A percentile compares a stretch with the other conserved stretches of the same genome.
These are phyloP conservation scores for Lasioglossum morio DNA, from an alignment of 2,888 invertebrate genomes.

Conservation along the genomic window DNA sequence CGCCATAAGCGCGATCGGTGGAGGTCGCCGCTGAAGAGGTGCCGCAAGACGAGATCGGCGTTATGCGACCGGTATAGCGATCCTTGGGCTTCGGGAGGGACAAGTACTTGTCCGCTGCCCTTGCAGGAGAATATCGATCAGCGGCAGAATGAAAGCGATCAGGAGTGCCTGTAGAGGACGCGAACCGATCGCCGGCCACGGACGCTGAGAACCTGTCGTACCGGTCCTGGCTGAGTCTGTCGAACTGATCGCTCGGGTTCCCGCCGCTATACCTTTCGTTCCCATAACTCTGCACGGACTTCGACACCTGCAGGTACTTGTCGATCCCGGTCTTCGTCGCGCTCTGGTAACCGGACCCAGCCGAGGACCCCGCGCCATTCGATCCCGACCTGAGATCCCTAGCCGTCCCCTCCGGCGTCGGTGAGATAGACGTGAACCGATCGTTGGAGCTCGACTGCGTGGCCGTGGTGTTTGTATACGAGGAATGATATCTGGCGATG, in stretches of 20 bases:
- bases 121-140: conserved; percentile 81
- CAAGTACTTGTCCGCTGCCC: conserved; percentile 80
- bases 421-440: conserved; percentile 68
- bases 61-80: conserved; percentile 75
- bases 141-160: conserved; percentile 77
- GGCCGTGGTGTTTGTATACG: conserved; percentile 67
- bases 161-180: conserved; percentile 60
- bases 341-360: conserved; percentile 57
- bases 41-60: conserved; percentile 63
- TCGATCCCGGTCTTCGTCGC: conserved; percentile 72
- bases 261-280: conserved; percentile 70
- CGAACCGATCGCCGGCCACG: conserved; percentile 67
- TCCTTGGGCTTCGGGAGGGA: conserved; percentile 83
- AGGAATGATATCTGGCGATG: conserved; percentile 64
- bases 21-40: conserved; percentile 57
- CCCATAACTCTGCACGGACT: conserved; percentile 78
- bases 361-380: not conserved
- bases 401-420: conserved; percentile 62
- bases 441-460: conserved; percentile 75
- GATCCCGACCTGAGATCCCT: conserved; percentile 33
- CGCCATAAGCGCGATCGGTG: conserved; percentile 76
- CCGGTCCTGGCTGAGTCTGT: conserved; percentile 59
- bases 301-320: conserved; percentile 80
- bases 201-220: conserved; percentile 66
- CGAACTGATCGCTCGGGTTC: conserved; percentile 70